These are phyloP conservation scores for Glyphotaelius pellucidus DNA, from an alignment of 2,888 invertebrate genomes.

Conservation along the genomic window DNA sequence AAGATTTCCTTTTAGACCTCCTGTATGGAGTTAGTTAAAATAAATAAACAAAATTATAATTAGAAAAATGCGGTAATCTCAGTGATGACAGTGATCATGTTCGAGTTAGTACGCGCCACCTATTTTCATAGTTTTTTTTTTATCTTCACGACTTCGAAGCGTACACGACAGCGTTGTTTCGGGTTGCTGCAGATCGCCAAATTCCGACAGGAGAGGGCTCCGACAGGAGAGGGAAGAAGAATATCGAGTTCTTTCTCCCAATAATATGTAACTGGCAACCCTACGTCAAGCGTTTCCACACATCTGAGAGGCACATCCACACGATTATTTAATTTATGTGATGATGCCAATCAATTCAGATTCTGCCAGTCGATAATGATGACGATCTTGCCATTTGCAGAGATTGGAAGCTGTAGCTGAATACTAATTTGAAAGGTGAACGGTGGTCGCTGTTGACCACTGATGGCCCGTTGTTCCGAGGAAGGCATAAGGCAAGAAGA, in stretches of 20 bases:
- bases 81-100: neutral
- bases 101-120: no score
- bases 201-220: neutral
- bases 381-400: constrained; percentile 18
- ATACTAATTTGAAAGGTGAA: neutral
- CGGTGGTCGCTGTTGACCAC: neutral
- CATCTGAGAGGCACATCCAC: constrained; percentile 2
- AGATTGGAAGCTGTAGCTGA: neutral
- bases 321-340: constrained; percentile 22
- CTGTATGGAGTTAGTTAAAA: no score
- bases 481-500: neutral
- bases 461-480: neutral
- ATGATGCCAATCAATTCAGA: constrained; percentile 20
- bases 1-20: no score
- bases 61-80: no score
- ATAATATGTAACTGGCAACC: neutral
- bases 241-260: neutral
- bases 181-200: neutral
- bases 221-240: neutral
- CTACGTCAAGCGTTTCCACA: neutral
- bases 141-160: neutral
- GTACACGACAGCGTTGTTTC: neutral
- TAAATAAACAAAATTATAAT: no score
- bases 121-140: no score
- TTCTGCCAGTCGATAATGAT: constrained; percentile 3